Percentiles rank a stretch among this genome's conserved stretches.
Conservation (phyloP, 2,797 vertebrate genomes). For the Perodicticus potto region DNA sequence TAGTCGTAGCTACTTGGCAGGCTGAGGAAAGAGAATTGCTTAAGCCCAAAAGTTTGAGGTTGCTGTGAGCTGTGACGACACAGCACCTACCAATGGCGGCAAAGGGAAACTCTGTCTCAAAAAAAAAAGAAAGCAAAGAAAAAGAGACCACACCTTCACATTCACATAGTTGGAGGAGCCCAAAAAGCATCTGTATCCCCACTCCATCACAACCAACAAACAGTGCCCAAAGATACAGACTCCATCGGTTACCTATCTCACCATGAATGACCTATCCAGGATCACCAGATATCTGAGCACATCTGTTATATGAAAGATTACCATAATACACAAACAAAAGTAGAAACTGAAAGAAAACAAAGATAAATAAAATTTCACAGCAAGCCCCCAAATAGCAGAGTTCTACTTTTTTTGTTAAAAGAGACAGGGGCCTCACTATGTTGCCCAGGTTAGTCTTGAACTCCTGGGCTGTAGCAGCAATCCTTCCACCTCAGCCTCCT, state of each 20-base stretch:
- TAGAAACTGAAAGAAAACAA: slow-evolving; percentile 24
- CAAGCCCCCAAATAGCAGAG: not conserved
- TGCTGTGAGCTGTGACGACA: no score
- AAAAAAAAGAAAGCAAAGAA: no score
- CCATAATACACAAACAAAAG: slow-evolving; percentile 1
- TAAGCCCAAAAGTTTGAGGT: no score
- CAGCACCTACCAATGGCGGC: no score
- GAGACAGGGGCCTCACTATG: not conserved
- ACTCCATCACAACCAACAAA: not conserved
- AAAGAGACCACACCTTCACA: not conserved
- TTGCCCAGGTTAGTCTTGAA: not conserved
- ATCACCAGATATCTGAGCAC: not conserved
- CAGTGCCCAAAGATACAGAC: not conserved
- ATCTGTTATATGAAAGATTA: not conserved
- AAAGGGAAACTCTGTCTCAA: no score
- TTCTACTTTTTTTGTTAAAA: not conserved
- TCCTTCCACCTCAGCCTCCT: not conserved
- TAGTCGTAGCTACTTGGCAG: no score
- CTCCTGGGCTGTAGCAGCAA: not conserved
- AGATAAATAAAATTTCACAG: slow-evolving; percentile 35
- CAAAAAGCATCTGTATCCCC: not conserved
- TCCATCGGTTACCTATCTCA: not conserved
- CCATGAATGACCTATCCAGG: not conserved
- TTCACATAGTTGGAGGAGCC: not conserved
- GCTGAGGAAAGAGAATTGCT: no score